These are phyloP conservation scores for Cyprinus carpio DNA, from an alignment of 2,113 vertebrate species.

Conservation along the genomic window DNA sequence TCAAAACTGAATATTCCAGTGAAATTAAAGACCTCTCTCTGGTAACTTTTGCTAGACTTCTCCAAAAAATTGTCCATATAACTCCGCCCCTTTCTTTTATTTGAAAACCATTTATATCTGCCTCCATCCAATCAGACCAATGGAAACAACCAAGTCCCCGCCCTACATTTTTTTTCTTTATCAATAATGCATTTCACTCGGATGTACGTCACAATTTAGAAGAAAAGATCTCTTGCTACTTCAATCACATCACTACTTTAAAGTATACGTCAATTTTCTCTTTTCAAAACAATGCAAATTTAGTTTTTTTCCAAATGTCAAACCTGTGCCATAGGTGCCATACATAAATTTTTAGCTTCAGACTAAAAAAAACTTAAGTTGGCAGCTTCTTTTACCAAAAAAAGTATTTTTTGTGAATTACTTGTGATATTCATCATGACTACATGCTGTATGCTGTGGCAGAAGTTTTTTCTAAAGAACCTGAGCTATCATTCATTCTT, in stretches of 20 bases:
- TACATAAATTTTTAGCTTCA: neutral
- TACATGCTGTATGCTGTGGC: too few relatives aligned
- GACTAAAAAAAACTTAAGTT: neutral
- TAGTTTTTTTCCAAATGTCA: neutral
- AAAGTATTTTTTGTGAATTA: neutral
- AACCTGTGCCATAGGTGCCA: neutral
- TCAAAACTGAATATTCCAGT: neutral
- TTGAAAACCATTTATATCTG: too few relatives aligned
- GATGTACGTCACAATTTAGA: neutral
- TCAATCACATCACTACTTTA: neutral
- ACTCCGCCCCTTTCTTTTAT: too few relatives aligned
- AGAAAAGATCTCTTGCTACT: neutral
- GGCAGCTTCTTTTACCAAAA: neutral
- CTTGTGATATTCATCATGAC: neutral
- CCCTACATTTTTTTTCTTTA: neutral
- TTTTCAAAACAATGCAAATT: too few relatives aligned
- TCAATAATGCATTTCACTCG: neutral
- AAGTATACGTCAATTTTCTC: neutral
- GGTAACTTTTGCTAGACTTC: neutral
- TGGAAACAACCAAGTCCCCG: neutral
- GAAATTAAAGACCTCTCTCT: neutral
- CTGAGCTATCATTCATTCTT: slow-evolving; percentile 18
- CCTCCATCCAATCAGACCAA: neutral
- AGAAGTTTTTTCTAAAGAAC: slow-evolving; percentile 10
- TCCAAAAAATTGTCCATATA: too few relatives aligned